phyloP scores from a whole-genome alignment of 1,140 invertebrate species.

The Archivesica marissinica region DNA sequence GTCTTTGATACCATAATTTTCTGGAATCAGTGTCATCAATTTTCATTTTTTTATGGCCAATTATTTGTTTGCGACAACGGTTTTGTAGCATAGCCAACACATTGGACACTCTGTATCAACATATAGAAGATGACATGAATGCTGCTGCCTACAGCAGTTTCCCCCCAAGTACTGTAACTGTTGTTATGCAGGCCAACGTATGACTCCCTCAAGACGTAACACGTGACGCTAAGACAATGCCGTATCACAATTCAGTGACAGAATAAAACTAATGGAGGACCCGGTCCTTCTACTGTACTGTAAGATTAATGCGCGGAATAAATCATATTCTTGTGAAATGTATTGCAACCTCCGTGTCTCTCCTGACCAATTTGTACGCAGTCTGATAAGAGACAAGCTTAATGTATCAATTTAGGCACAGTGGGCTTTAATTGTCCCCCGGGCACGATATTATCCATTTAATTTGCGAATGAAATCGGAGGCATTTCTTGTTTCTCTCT shows the following conservation, averaged over 20 bases:
- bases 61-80: no score
- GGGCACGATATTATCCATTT: slow-evolving; percentile 49
- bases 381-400: slow-evolving; percentile 44
- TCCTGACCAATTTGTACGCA: slow-evolving; percentile 50
- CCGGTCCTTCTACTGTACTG: slow-evolving; percentile 1
- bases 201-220: slow-evolving; percentile 8
- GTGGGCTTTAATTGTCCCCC: slow-evolving; percentile 20
- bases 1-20: no score
- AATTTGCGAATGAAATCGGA: slow-evolving; percentile 43
- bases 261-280: slow-evolving; percentile 46
- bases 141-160: no score
- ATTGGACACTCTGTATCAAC: no score
- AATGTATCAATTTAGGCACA: slow-evolving; percentile 58
- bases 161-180: neutral
- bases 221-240: neutral
- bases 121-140: no score
- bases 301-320: slow-evolving; percentile 45
- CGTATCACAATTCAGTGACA: slow-evolving; percentile 1
- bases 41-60: no score
- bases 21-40: no score
- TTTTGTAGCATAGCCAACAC: no score
- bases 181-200: slow-evolving; percentile 28
- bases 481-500: slow-evolving; percentile 25
- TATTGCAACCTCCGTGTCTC: slow-evolving; percentile 44
- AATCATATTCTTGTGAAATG: slow-evolving; percentile 35